phyloP scores from a whole-genome alignment of 2,797 vertebrate species.

The Oreochromis mossambicus region DNA sequence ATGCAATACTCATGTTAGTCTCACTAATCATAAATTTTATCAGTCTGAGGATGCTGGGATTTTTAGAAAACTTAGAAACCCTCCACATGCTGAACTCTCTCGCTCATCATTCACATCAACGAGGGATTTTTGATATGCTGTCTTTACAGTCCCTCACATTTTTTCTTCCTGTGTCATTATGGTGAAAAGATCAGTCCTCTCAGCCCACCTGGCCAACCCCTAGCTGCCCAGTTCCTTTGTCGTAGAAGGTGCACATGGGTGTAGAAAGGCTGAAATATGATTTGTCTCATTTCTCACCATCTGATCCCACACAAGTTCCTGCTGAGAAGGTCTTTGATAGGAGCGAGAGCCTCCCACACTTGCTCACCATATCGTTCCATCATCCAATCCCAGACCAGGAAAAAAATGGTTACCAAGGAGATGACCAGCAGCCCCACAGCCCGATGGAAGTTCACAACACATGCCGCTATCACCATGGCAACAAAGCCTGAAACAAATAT shows the following conservation, averaged over 20 bases:
- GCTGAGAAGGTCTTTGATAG: conserved; percentile 51
- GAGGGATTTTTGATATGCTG: neutral
- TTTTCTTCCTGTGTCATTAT: neutral
- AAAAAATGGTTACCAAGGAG: conserved; percentile 73
- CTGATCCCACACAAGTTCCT: conserved; percentile 79
- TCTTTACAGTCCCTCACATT: neutral
- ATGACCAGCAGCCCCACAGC: conserved; percentile 80
- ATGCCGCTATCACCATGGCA: conserved; percentile 76
- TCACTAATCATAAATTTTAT: neutral
- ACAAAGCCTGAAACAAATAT: conserved; percentile 71
- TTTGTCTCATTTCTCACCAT: conserved; percentile 73
- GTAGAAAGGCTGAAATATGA: neutral
- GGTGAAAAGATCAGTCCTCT: neutral
- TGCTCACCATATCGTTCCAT: conserved; percentile 72
- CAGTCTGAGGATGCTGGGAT: neutral
- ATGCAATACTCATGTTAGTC: neutral
- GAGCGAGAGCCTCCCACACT: conserved; percentile 62
- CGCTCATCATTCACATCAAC: neutral
- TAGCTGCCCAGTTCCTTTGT: neutral
- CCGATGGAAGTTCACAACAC: conserved; percentile 79
- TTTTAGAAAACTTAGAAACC: conserved; percentile 7
- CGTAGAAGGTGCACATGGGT: neutral
- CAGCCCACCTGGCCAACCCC: neutral
- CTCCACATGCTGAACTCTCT: neutral
- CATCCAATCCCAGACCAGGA: conserved; percentile 82